Evolutionary conservation across 2,888 invertebrate genomes (phyloP).

Genomic region (Tridacna gigas): DNA sequence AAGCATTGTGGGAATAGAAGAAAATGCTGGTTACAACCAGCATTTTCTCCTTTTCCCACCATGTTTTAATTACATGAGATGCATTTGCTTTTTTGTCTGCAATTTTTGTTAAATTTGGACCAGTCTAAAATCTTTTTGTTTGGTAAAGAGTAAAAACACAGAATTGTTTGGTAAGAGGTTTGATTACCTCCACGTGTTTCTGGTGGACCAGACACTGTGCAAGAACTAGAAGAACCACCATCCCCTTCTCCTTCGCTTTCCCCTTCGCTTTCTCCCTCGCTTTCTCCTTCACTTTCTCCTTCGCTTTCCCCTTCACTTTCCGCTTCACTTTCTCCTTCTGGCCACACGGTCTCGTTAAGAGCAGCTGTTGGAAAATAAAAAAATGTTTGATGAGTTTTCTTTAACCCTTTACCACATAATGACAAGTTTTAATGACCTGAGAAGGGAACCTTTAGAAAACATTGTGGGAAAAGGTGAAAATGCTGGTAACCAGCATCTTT

Average conservation of each 20-base stretch:
- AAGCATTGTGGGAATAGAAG: too few species aligned
- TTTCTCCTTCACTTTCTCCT: background rate
- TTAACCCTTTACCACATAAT: background rate
- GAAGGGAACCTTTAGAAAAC: background rate
- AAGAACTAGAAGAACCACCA: background rate
- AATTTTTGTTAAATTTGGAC: too few species aligned
- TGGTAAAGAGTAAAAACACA: background rate
- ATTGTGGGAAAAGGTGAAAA: background rate
- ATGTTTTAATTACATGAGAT: too few species aligned
- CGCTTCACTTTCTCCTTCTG: constrained; percentile 12
- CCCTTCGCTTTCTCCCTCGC: constrained; percentile 22
- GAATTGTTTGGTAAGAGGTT: too few species aligned
- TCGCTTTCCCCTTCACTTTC: constrained; percentile 14
- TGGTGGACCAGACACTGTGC: constrained; percentile 7
- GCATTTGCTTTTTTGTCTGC: too few species aligned
- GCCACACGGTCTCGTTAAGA: constrained; percentile 3
- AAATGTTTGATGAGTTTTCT: background rate
- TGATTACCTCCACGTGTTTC: constrained; percentile 23
- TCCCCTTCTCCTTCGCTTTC: constrained; percentile 29
- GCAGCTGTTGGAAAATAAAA: constrained; percentile 4
- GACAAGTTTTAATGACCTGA: too few species aligned
- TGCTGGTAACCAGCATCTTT: background rate
- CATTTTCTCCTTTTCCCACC: too few species aligned
- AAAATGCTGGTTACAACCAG: too few species aligned
- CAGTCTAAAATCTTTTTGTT: background rate